Evolutionary conservation across 2,888 invertebrate species (phyloP).

Genomic region (Ypsolopha sequella): DNA sequence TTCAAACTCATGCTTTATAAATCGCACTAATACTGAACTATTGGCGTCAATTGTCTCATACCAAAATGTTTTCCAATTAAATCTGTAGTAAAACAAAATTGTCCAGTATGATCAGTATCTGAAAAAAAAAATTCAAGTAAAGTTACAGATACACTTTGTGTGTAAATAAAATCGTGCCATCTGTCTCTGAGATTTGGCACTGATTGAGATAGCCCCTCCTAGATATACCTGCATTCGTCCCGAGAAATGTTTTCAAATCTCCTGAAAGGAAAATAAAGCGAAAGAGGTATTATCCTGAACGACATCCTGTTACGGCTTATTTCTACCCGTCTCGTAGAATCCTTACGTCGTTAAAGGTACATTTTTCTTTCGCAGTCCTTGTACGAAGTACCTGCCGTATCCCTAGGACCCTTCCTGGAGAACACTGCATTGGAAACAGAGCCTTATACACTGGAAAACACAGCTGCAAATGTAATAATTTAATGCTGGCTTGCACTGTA

Average conservation of each 20-base stretch:
- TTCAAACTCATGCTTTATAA: no score
- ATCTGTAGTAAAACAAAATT: no score
- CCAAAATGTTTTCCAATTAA: no score
- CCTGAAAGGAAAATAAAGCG: conserved; percentile 50
- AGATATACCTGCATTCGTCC: no score
- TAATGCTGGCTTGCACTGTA: conserved; percentile 57
- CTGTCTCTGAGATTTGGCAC: no score
- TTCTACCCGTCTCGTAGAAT: conserved; percentile 60
- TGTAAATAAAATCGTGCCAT: no score
- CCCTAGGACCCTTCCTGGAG: conserved; percentile 49
- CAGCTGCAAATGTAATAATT: conserved; percentile 65
- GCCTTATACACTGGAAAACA: conserved; percentile 54
- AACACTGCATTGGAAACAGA: conserved; percentile 45
- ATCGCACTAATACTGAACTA: no score
- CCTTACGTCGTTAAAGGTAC: conserved; percentile 66
- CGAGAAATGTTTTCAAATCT: conserved; percentile 20
- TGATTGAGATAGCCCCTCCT: no score
- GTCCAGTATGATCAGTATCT: no score
- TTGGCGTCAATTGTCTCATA: no score
- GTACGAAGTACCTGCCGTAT: conserved; percentile 54
- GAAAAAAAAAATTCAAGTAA: no score
- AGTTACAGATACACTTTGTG: no score
- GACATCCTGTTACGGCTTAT: conserved; percentile 69
- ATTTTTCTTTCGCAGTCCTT: conserved; percentile 69
- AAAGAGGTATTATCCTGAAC: conserved; percentile 62